Evolutionary conservation across 2,797 vertebrate genomes (phyloP), one percentile per base, ranked within the genome.

Genomic region (Alauda arvensis): DNA sequence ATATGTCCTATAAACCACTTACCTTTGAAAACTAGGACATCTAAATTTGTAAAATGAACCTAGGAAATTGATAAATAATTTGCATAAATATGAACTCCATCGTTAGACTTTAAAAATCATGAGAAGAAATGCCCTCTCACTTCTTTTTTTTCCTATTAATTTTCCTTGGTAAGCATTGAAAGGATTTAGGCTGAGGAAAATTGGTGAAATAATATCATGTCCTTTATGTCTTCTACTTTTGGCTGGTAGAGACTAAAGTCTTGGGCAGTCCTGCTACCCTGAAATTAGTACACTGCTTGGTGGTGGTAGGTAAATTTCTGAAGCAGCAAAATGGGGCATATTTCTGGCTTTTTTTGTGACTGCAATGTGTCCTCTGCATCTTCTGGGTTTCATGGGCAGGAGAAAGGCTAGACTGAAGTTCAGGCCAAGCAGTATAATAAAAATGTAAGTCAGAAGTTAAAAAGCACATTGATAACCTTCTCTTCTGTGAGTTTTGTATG

Each of bases 301-400:
- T 53, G 45, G 19, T 69, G 6, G 9, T 20, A 31, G 4, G 2
- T 61, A 29, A 33, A 45, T 74, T 82, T 67, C 43, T 68, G 52
- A 61, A 83, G 24, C 18, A 57, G 6, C 14, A 71, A 59, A 79
- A 55, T 59, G 21, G 3, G 4, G 12, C 9, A 2, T 24, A 16
- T 60, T 85, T 79, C 31, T 63, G 14, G 1, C 1, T 20, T 24
- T 37, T 37, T 45, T 29, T 77, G 10, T 24, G 46, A 37, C 31
- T 16, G 8, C 5, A 12, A 0, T 2, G 0, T 48, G 7, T 62
- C 15, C 17, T 70, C 28, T 61, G 21, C 26, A 4, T 63, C 9
- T 79, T 70, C 57, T 51, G 55, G n/a, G 33, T 63, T 83, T 67
- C 8, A 17, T 8, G 18, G 46, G 29, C 53, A 67, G 28, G 5